Conservation (phyloP, 2,888 invertebrate genomes). For the Lottia gigantea region DNA sequence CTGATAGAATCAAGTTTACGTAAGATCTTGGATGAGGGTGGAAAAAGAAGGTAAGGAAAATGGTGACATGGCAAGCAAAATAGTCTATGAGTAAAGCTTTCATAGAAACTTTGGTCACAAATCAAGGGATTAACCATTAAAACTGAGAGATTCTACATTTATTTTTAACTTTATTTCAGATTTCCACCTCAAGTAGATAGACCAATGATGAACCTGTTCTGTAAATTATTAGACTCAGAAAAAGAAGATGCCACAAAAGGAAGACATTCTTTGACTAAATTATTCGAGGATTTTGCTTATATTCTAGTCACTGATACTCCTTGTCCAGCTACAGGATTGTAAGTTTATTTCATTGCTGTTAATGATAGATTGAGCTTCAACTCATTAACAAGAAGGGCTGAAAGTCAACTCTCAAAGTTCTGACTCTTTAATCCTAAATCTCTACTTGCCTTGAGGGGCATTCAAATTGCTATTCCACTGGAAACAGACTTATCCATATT, state of each 20-base stretch:
- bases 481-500: too few relatives aligned
- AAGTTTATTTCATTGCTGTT: too few relatives aligned
- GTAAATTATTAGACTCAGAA: conserved; percentile 53
- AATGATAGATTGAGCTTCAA: not conserved
- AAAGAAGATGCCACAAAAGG: conserved; percentile 56
- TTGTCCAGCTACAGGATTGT: conserved; percentile 39
- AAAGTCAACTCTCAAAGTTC: too few relatives aligned
- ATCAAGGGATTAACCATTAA: too few relatives aligned
- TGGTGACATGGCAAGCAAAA: too few relatives aligned
- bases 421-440: too few relatives aligned
- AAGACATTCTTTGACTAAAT: conserved; percentile 42
- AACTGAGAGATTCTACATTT: not conserved
- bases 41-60: conserved; percentile 35
- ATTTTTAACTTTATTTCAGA: conserved; percentile 33
- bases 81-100: too few relatives aligned
- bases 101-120: too few relatives aligned
- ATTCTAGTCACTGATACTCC: conserved; percentile 42
- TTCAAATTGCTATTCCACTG: too few relatives aligned
- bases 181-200: conserved; percentile 44
- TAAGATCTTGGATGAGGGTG: conserved; percentile 46
- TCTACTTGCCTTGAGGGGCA: too few relatives aligned
- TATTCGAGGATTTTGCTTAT: conserved; percentile 57
- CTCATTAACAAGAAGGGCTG: not conserved
- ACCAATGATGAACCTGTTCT: conserved; percentile 48
- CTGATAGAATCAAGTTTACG: conserved; percentile 49